These are phyloP conservation scores for Plutella xylostella DNA, from an alignment of 2,888 invertebrate species.

Conservation along the genomic window DNA sequence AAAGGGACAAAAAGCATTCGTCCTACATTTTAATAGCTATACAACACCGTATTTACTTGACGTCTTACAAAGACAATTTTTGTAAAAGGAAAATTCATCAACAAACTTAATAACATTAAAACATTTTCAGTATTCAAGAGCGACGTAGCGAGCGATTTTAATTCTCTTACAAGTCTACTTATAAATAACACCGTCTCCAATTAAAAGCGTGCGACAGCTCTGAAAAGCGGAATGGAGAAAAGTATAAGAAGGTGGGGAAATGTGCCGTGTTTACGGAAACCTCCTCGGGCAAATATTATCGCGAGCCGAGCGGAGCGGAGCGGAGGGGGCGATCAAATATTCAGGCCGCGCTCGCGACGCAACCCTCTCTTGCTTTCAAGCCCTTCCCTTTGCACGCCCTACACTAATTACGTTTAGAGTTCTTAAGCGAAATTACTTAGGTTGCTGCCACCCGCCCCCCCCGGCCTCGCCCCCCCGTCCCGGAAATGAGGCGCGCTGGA, in stretches of 20 bases:
- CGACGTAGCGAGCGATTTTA: slow-evolving; percentile 60
- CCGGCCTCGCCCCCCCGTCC: slow-evolving; percentile 42
- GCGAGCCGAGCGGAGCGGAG: slow-evolving; percentile 61
- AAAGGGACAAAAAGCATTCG: slow-evolving; percentile 31
- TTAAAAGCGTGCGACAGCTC: slow-evolving; percentile 63
- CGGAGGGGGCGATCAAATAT: slow-evolving; percentile 35
- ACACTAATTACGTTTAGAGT: slow-evolving; percentile 78
- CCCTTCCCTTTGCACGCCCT: slow-evolving; percentile 73
- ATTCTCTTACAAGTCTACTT: slow-evolving; percentile 65
- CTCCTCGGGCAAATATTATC: slow-evolving; percentile 68
- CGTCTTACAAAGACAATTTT: slow-evolving; percentile 49
- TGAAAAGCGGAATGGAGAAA: slow-evolving; percentile 54
- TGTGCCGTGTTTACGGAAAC: slow-evolving; percentile 65
- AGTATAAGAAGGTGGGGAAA: slow-evolving; percentile 58
- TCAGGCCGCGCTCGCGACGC: slow-evolving; percentile 42
- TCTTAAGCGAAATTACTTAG: slow-evolving; percentile 78
- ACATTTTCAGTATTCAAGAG: slow-evolving; percentile 48
- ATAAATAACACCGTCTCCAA: slow-evolving; percentile 58
- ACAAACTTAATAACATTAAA: slow-evolving; percentile 56
- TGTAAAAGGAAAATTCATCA: slow-evolving; percentile 46
- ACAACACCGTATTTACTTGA: slow-evolving; percentile 48
- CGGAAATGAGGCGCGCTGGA: slow-evolving; percentile 68
- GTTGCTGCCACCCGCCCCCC: slow-evolving; percentile 63
- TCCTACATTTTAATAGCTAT: slow-evolving; percentile 24
- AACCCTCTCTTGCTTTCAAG: slow-evolving; percentile 75